These are phyloP conservation scores for Botrylloides violaceus DNA, from an alignment of 23 tunicate genomes.

Conservation along the genomic window DNA sequence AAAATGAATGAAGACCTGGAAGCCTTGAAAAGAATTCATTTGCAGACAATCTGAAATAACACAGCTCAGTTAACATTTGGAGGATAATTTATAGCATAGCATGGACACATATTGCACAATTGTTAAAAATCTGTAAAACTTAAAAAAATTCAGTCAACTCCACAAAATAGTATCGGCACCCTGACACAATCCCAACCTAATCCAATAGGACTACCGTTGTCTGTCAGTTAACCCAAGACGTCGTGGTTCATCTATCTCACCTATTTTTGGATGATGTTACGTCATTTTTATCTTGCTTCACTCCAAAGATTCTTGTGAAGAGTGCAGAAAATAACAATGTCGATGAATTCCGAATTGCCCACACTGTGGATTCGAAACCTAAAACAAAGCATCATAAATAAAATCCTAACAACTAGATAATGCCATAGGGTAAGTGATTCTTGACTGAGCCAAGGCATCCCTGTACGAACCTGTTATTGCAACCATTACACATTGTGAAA, in stretches of 20 bases:
- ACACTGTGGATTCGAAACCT: conserved; percentile 56
- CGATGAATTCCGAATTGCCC: conserved; percentile 80
- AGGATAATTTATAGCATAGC: too few relatives aligned
- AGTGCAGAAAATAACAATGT: conserved; percentile 73
- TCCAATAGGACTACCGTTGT: too few relatives aligned
- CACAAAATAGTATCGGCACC: too few relatives aligned
- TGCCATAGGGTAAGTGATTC: too few relatives aligned
- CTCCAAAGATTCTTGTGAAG: conserved; percentile 65
- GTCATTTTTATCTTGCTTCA: conserved; percentile 48
- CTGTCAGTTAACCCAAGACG: too few relatives aligned
- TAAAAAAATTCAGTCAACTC: too few relatives aligned
- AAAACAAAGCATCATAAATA: neutral
- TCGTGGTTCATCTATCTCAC: too few relatives aligned
- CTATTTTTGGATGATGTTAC: conserved; percentile 54
- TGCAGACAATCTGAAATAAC: conserved; percentile 45
- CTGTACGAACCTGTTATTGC: conserved; percentile 51
- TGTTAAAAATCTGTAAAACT: too few relatives aligned
- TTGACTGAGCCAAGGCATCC: too few relatives aligned
- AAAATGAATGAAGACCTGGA: conserved; percentile 45
- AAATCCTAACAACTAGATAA: neutral
- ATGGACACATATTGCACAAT: too few relatives aligned
- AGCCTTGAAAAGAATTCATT: conserved; percentile 58
- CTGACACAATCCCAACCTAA: too few relatives aligned
- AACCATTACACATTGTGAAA: conserved; percentile 36
- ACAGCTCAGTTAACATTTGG: too few relatives aligned